Percentiles rank a stretch among this genome's conserved stretches.
phyloP scores from a whole-genome alignment of 1,140 invertebrate genomes.

The Drosophila melanica region DNA sequence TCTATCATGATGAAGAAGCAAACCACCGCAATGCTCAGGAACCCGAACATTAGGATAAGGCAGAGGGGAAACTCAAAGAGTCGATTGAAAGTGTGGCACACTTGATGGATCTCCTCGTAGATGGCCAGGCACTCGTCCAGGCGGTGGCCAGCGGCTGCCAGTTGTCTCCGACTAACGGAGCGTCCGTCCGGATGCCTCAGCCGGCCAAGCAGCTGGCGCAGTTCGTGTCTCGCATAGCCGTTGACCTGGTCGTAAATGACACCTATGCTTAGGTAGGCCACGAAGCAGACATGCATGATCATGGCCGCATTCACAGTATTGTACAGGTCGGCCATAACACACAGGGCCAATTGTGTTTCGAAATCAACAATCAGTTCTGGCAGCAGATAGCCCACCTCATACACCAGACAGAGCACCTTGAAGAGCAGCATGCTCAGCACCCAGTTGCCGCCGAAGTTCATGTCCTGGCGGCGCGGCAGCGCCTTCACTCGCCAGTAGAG shows the following conservation, averaged over 20 bases:
- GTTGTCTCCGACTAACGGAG: background rate
- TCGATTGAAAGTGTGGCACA: slow-evolving; percentile 30
- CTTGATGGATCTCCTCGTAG: slow-evolving; percentile 51
- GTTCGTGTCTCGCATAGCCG: slow-evolving; percentile 37
- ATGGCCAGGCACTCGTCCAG: slow-evolving; percentile 55
- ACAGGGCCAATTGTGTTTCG: background rate
- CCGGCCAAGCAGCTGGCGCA: slow-evolving; percentile 13
- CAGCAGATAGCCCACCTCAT: slow-evolving; percentile 13
- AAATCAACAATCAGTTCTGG: background rate
- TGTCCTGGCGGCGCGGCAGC: background rate
- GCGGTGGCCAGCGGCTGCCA: background rate
- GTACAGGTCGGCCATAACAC: slow-evolving; percentile 24
- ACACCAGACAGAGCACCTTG: slow-evolving; percentile 18
- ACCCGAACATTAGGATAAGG: slow-evolving; percentile 24
- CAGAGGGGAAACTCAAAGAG: slow-evolving; percentile 57
- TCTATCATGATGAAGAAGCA: slow-evolving; percentile 32
- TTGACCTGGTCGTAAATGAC: slow-evolving; percentile 55
- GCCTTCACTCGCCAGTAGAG: slow-evolving; percentile 27
- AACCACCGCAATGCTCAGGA: slow-evolving; percentile 34
- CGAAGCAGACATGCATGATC: slow-evolving; percentile 41
- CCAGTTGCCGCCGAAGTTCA: slow-evolving; percentile 30
- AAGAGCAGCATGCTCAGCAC: slow-evolving; percentile 40
- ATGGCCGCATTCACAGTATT: slow-evolving; percentile 26
- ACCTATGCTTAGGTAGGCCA: slow-evolving; percentile 58
- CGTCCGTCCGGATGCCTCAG: background rate